Conservation (phyloP, 2,797 vertebrate genomes). For the Amniataba percoides region DNA sequence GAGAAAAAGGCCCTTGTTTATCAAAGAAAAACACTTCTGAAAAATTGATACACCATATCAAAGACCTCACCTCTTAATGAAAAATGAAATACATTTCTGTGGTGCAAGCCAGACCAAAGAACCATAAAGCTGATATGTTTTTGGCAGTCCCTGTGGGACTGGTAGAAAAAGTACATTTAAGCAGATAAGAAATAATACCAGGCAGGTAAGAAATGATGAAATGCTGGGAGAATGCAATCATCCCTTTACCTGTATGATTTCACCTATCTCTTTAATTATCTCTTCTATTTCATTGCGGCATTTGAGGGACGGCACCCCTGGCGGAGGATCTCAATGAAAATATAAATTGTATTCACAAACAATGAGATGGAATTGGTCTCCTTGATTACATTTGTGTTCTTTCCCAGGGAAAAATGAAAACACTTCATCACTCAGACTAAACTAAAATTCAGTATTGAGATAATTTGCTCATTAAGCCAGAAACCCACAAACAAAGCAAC, state of each 20-base stretch:
- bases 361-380: slow-evolving; percentile 52
- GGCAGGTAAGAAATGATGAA: slow-evolving; percentile 39
- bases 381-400: slow-evolving; percentile 66
- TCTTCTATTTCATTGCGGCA: slow-evolving; percentile 54
- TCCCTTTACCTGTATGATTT: slow-evolving; percentile 55
- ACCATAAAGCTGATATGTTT: slow-evolving; percentile 64
- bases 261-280: slow-evolving; percentile 68
- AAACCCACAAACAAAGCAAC: slow-evolving; percentile 70
- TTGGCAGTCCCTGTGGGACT: slow-evolving; percentile 42
- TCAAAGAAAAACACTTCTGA: slow-evolving; percentile 80
- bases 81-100: slow-evolving; percentile 70
- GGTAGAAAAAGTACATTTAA: slow-evolving; percentile 46
- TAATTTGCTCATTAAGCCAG: slow-evolving; percentile 77
- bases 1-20: slow-evolving; percentile 66
- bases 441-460: slow-evolving; percentile 66
- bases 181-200: slow-evolving; percentile 37
- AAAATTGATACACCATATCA: slow-evolving; percentile 80
- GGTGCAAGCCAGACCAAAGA: slow-evolving; percentile 57
- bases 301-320: slow-evolving; percentile 42
- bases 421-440: slow-evolving; percentile 52
- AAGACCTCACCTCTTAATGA: slow-evolving; percentile 75
- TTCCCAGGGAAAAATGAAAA: slow-evolving; percentile 62
- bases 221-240: slow-evolving; percentile 28
- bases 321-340: slow-evolving; percentile 49
- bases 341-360: slow-evolving; percentile 66